Percentiles rank a stretch among this genome's conserved stretches.
These are phyloP conservation scores for Pseudomugil gertrudae DNA, from an alignment of 2,797 vertebrate species.

Conservation along the genomic window DNA sequence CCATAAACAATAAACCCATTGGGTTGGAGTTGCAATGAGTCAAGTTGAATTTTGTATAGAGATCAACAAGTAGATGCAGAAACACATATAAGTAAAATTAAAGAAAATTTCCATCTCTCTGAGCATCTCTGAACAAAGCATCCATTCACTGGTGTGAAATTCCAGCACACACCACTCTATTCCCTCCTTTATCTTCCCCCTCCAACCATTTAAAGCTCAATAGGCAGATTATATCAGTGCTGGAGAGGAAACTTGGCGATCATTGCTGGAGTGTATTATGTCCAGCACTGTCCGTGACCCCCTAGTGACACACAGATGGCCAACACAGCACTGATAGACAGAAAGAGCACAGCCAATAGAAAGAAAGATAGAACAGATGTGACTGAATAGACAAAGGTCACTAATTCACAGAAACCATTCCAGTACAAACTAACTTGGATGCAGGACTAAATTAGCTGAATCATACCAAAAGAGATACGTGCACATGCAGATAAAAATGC, in stretches of 20 bases:
- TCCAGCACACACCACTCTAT: constrained; percentile 34
- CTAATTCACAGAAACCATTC: constrained; percentile 22
- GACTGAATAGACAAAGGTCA: constrained; percentile 28
- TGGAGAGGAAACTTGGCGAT: constrained; percentile 59
- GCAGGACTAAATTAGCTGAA: constrained; percentile 37
- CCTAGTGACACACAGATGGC: constrained; percentile 62
- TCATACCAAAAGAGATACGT: constrained; percentile 28
- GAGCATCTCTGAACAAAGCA: constrained; percentile 39
- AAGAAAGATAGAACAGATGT: constrained; percentile 44
- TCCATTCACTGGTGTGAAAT: constrained; percentile 53
- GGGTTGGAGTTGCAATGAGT: too few species aligned
- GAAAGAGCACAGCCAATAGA: constrained; percentile 3
- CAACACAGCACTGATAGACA: constrained; percentile 32
- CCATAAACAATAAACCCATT: constrained; percentile 42
- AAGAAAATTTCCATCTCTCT: constrained; percentile 13
- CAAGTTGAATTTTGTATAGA: too few species aligned
- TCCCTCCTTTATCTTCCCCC: constrained; percentile 25
- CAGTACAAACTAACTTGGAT: constrained; percentile 18
- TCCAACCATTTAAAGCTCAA: constrained; percentile 42
- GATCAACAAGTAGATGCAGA: too few species aligned
- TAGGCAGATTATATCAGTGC: constrained; percentile 54
- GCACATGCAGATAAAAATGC: constrained; percentile 13
- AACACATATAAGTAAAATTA: constrained; percentile 5
- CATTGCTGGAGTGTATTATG: constrained; percentile 42
- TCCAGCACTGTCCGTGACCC: constrained; percentile 60